phyloP scores from a whole-genome alignment of 1,140 invertebrate species.

The Pollicipes pollicipes region DNA sequence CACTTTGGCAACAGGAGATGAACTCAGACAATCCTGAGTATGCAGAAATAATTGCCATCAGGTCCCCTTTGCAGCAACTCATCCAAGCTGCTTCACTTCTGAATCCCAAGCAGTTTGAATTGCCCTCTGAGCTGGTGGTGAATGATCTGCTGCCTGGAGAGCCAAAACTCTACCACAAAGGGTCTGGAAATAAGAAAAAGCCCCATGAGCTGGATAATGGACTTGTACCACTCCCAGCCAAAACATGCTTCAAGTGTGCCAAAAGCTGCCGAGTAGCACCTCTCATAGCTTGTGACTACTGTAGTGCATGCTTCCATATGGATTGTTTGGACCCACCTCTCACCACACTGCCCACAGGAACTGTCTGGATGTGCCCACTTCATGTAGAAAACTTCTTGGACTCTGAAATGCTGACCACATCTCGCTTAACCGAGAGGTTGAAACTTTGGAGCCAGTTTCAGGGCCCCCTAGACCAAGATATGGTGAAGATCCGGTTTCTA shows the following conservation, averaged over 20 bases:
- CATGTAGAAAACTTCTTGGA: constrained; percentile 78
- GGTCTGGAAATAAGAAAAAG: constrained; percentile 25
- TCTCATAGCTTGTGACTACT: constrained; percentile 82
- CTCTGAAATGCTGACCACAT: constrained; percentile 55
- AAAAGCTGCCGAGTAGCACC: constrained; percentile 63
- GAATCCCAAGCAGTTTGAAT: constrained; percentile 73
- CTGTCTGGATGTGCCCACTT: constrained; percentile 88
- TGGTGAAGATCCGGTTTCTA: constrained; percentile 66
- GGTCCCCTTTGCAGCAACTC: constrained; percentile 25
- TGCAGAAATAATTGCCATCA: neutral
- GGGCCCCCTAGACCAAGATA: constrained; percentile 60
- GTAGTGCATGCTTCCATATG: constrained; percentile 69
- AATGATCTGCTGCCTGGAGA: constrained; percentile 58
- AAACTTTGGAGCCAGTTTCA: constrained; percentile 65
- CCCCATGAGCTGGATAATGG: constrained; percentile 52
- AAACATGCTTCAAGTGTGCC: constrained; percentile 59
- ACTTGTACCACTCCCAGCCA: constrained; percentile 59
- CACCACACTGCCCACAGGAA: constrained; percentile 59
- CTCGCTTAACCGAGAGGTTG: constrained; percentile 61
- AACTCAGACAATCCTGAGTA: neutral
- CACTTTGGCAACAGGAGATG: neutral
- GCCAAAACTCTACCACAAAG: constrained; percentile 14
- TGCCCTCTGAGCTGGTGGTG: constrained; percentile 58
- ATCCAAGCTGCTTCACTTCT: constrained; percentile 57
- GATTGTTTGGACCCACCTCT: constrained; percentile 86